Evolutionary conservation across 2,113 vertebrate genomes (phyloP), one percentile per base, ranked within the genome.

Genomic region (Opisthocomus hoazin): DNA sequence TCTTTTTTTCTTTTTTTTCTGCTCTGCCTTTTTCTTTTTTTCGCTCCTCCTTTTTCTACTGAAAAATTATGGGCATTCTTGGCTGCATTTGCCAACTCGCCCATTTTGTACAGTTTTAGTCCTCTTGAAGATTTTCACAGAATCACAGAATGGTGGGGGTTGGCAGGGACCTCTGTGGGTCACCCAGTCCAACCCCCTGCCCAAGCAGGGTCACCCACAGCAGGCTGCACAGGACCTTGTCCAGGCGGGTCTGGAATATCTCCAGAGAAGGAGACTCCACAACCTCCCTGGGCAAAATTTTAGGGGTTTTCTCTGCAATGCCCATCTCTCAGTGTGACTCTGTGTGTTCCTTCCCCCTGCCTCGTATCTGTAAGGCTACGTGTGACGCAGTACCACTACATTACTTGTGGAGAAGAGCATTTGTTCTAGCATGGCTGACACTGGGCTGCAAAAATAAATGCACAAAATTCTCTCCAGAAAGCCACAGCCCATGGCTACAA

Each of bases 311-410:
- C 17, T 74, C 57, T 63, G 32, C 51, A 30, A 6, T 51, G 24
- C 7, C 4, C 5, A 2, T 76, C 43, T 46, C 53, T 43, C 50
- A 56, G 11, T 69, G 39, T 8, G 10, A 22, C 30, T 64, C 30
- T 41, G 16, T 21, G 23, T 64, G 12, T 56, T 66, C 23, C 3
- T 58, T 16, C 18, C 13, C 5, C 9, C 4, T 1, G 0, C 0
- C 4, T 5, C 5, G 0, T 57, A 30, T 73, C 71, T 84, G 1
- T 46, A 79, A n/a, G 45, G 13, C 36, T 41, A 2, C 50, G 6
- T 51, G 37, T 73, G 34, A 56, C 60, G 41, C 18, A 56, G 32
- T 26, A 27, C 21, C 19, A 8, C 22, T 54, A 11, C 5, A 8
- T 75, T 78, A 24, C 30, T 41, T 43, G 29, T 54, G 46, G 75